A percentile compares a stretch with the other conserved stretches of the same genome.
These are phyloP conservation scores for Phataginus tricuspis DNA, from an alignment of 2,797 vertebrate species.

Conservation along the genomic window DNA sequence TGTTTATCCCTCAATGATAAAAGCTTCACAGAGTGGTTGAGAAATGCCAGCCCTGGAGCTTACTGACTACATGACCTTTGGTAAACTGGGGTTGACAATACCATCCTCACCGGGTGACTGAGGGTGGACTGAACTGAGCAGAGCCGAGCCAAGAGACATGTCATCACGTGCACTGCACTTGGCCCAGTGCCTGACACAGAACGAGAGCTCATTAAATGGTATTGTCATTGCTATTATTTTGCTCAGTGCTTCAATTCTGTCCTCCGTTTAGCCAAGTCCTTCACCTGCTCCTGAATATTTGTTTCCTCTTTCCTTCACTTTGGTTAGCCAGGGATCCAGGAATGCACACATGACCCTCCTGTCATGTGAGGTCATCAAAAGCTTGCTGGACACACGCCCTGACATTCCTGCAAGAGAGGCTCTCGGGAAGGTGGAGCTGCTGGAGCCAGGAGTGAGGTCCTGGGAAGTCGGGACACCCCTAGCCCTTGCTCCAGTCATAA, in stretches of 20 bases:
- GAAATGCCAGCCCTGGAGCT: neutral
- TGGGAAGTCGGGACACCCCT: neutral
- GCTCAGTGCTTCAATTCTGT: neutral
- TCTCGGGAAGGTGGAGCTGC: neutral
- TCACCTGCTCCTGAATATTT: neutral
- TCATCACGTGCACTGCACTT: neutral
- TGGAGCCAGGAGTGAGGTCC: neutral
- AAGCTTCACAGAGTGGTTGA: neutral
- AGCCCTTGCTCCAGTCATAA: neutral
- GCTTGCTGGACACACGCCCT: accelerated
- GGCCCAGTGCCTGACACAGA: neutral
- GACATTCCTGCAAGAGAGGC: neutral
- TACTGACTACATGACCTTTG: accelerated
- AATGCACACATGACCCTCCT: no score
- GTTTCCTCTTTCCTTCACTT: neutral
- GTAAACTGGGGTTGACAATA: neutral
- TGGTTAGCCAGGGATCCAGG: neutral
- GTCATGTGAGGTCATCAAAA: neutral
- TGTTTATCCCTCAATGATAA: neutral
- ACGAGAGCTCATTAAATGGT: neutral
- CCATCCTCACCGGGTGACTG: no score
- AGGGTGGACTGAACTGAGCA: neutral
- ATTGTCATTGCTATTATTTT: neutral
- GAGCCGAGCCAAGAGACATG: neutral
- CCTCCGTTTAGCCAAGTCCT: neutral